These are phyloP conservation scores for Crioceris asparagi DNA, from an alignment of 2,888 invertebrate genomes.

Conservation along the genomic window DNA sequence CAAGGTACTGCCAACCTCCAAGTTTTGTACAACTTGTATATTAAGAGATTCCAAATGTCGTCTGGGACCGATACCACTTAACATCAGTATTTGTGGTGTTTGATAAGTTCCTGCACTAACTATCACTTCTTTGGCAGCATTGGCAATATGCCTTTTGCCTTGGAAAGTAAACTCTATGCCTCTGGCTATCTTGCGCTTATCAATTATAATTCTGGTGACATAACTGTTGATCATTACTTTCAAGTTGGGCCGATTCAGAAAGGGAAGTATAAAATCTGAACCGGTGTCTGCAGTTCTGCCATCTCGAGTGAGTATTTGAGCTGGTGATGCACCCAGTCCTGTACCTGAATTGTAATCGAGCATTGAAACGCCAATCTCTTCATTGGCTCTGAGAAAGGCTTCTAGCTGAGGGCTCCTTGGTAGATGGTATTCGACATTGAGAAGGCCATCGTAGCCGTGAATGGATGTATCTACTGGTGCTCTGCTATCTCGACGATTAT, in stretches of 20 bases:
- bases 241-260: conserved; percentile 51
- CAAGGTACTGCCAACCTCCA: conserved; percentile 65
- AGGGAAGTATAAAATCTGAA: conserved; percentile 63
- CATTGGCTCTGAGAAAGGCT: conserved; percentile 44
- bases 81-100: conserved; percentile 71
- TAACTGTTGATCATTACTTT: conserved; percentile 57
- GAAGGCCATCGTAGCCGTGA: neutral
- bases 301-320: conserved; percentile 52
- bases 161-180: conserved; percentile 59
- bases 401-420: neutral
- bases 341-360: conserved; percentile 58
- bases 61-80: conserved; percentile 66
- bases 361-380: conserved; percentile 55
- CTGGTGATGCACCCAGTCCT: conserved; percentile 47
- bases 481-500: neutral
- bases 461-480: conserved; percentile 1
- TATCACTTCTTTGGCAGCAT: conserved; percentile 62
- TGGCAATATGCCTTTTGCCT: conserved; percentile 40
- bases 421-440: neutral
- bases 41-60: conserved; percentile 46
- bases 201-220: conserved; percentile 48
- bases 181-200: conserved; percentile 44
- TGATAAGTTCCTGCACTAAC: conserved; percentile 68
- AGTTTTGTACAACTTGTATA: conserved; percentile 51
- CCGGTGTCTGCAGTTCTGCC: conserved; percentile 65